phyloP scores from a whole-genome alignment of 2,797 vertebrate genomes.

The Anisognathus igniventris region DNA sequence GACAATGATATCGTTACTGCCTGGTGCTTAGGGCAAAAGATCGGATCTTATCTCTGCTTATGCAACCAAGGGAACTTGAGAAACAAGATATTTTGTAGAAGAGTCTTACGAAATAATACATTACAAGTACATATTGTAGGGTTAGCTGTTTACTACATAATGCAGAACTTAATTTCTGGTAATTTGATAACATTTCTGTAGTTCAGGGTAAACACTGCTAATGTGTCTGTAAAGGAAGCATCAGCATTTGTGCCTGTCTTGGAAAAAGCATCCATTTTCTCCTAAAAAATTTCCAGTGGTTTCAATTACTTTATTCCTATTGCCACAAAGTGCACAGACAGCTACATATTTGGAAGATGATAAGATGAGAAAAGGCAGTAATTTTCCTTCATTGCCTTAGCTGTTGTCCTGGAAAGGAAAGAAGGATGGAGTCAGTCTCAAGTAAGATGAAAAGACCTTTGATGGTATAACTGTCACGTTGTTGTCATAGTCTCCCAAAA shows the following conservation, averaged over 20 bases:
- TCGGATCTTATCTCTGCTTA: not conserved
- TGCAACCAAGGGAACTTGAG: not conserved
- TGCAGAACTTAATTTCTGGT: not conserved
- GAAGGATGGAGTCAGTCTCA: not conserved
- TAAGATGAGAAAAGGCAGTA: not conserved
- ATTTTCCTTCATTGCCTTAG: not conserved
- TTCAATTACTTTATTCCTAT: not conserved
- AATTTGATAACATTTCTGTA: not conserved
- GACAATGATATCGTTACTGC: not conserved
- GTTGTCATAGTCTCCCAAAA: not conserved
- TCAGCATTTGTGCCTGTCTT: not conserved
- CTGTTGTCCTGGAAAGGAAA: slow-evolving; percentile 3
- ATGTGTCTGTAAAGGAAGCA: not conserved
- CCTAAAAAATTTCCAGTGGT: not conserved
- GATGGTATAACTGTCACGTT: not conserved
- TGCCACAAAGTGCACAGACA: not conserved
- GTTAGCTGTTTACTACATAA: not conserved
- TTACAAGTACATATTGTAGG: not conserved
- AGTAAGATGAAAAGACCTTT: not conserved
- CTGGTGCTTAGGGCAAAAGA: not conserved
- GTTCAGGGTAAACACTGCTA: not conserved
- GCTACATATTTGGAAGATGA: not conserved
- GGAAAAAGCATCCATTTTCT: not conserved
- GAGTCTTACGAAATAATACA: not conserved
- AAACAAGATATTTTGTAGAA: not conserved